These are phyloP conservation scores for Diceros bicornis DNA, from an alignment of 2,797 vertebrate genomes.

Conservation along the genomic window DNA sequence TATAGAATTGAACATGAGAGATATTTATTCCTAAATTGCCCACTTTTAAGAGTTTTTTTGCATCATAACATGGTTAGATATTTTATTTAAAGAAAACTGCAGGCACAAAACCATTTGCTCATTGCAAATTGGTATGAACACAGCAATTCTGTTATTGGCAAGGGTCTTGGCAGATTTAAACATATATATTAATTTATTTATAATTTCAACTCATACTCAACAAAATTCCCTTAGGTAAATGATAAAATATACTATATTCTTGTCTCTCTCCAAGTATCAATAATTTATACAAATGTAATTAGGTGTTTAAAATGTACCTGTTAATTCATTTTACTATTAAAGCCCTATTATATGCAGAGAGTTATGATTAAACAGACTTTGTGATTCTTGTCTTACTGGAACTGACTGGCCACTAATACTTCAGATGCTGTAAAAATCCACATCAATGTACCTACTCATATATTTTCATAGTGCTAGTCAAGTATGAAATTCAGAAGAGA, in stretches of 20 bases:
- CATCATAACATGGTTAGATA: background rate
- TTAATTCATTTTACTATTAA: conserved; percentile 12
- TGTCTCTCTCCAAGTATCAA: background rate
- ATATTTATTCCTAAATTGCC: background rate
- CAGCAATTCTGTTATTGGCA: background rate
- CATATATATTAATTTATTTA: background rate
- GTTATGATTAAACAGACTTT: background rate
- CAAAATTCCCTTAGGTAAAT: background rate
- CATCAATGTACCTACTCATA: background rate
- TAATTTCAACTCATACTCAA: background rate
- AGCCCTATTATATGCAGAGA: background rate
- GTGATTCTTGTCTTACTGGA: background rate
- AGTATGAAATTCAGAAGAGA: too few relatives aligned
- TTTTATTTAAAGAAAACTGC: background rate
- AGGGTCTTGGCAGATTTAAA: background rate
- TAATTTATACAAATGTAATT: background rate
- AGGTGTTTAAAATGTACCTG: background rate
- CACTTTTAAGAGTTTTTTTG: background rate
- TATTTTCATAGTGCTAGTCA: background rate
- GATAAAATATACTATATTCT: background rate
- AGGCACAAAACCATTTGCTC: background rate
- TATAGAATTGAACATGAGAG: background rate
- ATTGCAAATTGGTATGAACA: background rate
- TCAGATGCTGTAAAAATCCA: background rate
- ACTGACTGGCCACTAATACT: background rate